Evolutionary conservation across 2,888 invertebrate species (phyloP).

Genomic region (Chamaedrilus cognettii): DNA sequence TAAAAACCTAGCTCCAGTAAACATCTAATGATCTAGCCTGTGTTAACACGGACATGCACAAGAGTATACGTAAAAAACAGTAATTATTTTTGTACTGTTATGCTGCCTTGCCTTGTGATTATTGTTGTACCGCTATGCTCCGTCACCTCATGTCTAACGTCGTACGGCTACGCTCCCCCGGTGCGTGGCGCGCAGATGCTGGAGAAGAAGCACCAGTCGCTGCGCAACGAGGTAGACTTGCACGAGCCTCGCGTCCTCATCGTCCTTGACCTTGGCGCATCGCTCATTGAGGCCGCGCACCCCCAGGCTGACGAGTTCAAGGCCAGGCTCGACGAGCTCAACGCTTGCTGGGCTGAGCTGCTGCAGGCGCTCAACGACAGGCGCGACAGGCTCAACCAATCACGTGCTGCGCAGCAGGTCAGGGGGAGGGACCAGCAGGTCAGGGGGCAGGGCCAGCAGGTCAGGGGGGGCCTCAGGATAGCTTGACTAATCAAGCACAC

Average conservation of each 20-base stretch:
- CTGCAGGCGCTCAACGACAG: slow-evolving; percentile 95
- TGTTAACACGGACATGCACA: no score
- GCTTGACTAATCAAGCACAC: no score
- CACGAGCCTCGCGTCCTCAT: slow-evolving; percentile 73
- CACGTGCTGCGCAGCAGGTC: slow-evolving; percentile 84
- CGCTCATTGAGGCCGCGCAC: slow-evolving; percentile 94
- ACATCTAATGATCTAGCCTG: no score
- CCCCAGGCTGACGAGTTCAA: slow-evolving; percentile 90
- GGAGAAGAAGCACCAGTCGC: slow-evolving; percentile 92
- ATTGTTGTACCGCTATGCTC: not conserved
- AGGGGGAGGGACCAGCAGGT: no score
- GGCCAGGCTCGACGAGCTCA: slow-evolving; percentile 82
- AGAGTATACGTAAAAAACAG: no score
- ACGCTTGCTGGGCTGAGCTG: slow-evolving; percentile 91
- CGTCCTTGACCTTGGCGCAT: slow-evolving; percentile 86
- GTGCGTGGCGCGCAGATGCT: no score
- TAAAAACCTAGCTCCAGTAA: no score
- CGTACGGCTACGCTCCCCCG: no score
- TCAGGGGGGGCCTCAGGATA: no score
- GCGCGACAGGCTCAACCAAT: slow-evolving; percentile 80
- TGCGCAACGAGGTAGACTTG: slow-evolving; percentile 94
- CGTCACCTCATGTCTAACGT: slow-evolving; percentile 61
- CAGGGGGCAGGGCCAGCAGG: no score
- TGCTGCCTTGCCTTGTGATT: no score
- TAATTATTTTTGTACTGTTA: no score